Evolutionary conservation across 2,113 vertebrate genomes (phyloP).

Genomic region (Motacilla tschutschensis): DNA sequence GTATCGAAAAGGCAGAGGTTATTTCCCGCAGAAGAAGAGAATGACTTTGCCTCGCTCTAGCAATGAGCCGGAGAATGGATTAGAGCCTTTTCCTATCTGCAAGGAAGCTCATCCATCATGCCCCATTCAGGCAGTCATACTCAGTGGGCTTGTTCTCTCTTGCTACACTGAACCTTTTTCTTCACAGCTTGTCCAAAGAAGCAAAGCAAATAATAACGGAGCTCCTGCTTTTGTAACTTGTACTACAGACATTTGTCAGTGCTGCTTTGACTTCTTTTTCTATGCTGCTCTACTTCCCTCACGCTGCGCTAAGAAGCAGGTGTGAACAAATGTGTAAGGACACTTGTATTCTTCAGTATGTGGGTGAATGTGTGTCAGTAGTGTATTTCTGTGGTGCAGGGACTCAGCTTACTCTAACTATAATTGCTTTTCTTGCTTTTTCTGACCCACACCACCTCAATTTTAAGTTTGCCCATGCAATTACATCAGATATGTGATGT

Average conservation of each 20-base stretch:
- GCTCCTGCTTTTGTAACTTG: constrained; percentile 23
- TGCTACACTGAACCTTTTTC: constrained; percentile 20
- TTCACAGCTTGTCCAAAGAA: constrained; percentile 5
- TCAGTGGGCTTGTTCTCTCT: constrained; percentile 12
- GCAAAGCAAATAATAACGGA: constrained; percentile 37
- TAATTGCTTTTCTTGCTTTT: background rate
- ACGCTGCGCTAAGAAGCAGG: constrained; percentile 1
- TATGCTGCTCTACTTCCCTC: background rate
- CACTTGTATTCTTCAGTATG: background rate
- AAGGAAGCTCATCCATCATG: constrained; percentile 47
- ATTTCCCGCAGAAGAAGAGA: constrained; percentile 24
- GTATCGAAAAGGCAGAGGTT: constrained; percentile 25
- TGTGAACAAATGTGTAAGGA: background rate
- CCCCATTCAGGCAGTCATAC: constrained; percentile 11
- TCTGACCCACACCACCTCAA: background rate
- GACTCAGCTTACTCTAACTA: background rate
- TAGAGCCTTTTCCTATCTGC: constrained; percentile 15
- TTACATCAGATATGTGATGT: constrained; percentile 13
- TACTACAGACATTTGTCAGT: constrained; percentile 8
- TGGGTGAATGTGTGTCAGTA: background rate
- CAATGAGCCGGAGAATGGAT: constrained; percentile 18
- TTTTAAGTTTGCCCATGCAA: constrained; percentile 28
- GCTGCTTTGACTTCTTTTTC: constrained; percentile 19
- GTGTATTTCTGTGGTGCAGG: background rate
- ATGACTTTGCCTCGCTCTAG: constrained; percentile 38